Conservation (phyloP, 2,888 invertebrate species). For the Eupelmus urozonus region DNA sequence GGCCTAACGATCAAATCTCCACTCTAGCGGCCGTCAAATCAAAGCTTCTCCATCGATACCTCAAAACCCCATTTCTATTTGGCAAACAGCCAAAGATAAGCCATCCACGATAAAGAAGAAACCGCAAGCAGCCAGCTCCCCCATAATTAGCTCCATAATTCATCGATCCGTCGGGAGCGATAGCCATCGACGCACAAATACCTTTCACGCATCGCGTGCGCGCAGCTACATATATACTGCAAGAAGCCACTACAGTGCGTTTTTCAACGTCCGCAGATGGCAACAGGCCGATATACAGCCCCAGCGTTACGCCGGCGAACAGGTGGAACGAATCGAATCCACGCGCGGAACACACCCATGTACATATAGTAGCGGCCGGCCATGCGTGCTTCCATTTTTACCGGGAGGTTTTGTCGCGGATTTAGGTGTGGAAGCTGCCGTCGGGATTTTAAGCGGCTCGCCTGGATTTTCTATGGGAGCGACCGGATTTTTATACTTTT, state of each 20-base stretch:
- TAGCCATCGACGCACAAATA: not conserved
- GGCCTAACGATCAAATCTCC: too few relatives aligned
- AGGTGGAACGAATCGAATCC: constrained; percentile 27
- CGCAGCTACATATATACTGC: not conserved
- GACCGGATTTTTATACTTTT: too few relatives aligned
- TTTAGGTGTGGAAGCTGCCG: too few relatives aligned
- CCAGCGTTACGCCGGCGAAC: constrained; percentile 8
- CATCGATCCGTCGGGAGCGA: not conserved
- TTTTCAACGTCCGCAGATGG: not conserved
- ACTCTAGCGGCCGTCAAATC: too few relatives aligned
- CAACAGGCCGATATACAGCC: not conserved
- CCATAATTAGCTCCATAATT: too few relatives aligned
- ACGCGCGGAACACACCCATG: not conserved
- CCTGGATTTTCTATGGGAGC: too few relatives aligned
- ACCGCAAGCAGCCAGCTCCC: too few relatives aligned
- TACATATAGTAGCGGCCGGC: not conserved
- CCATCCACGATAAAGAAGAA: too few relatives aligned
- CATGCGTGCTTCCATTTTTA: constrained; percentile 29
- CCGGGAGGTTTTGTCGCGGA: not conserved
- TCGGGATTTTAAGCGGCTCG: too few relatives aligned
- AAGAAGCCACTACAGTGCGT: not conserved
- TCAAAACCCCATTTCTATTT: too few relatives aligned
- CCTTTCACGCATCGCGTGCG: constrained; percentile 28
- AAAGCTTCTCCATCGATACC: too few relatives aligned
- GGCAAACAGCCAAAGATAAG: too few relatives aligned